These are phyloP conservation scores for Apodemus agrarius DNA, from an alignment of 2,797 vertebrate genomes.

Conservation along the genomic window DNA sequence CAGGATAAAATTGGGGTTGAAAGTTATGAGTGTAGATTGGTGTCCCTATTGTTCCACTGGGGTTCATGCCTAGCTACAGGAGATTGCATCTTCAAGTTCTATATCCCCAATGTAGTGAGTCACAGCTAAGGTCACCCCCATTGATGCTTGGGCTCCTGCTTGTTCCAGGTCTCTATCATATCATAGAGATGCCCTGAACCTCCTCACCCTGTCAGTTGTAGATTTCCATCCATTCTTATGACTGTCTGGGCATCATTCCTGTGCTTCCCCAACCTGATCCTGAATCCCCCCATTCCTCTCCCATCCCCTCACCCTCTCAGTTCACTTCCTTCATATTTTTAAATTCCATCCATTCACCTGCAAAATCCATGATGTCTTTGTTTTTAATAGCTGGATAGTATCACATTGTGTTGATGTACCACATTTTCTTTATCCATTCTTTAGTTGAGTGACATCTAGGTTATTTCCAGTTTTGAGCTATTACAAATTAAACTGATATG, in stretches of 20 bases:
- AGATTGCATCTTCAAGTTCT: neutral
- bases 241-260: neutral
- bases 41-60: neutral
- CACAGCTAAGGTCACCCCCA: neutral
- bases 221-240: neutral
- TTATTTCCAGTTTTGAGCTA: no score
- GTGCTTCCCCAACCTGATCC: neutral
- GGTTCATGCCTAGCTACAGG: neutral
- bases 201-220: neutral
- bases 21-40: neutral
- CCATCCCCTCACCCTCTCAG: neutral
- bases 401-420: no score
- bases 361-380: no score
- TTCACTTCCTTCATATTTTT: no score
- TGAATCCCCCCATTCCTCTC: no score
- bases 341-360: no score
- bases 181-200: neutral
- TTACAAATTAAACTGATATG: no score
- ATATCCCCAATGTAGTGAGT: neutral
- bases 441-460: no score
- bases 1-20: neutral
- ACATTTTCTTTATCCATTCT: no score
- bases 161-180: neutral
- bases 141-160: neutral
- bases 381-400: no score